phyloP scores from a whole-genome alignment of 1,140 invertebrate species.

The Ceratina australensis region DNA sequence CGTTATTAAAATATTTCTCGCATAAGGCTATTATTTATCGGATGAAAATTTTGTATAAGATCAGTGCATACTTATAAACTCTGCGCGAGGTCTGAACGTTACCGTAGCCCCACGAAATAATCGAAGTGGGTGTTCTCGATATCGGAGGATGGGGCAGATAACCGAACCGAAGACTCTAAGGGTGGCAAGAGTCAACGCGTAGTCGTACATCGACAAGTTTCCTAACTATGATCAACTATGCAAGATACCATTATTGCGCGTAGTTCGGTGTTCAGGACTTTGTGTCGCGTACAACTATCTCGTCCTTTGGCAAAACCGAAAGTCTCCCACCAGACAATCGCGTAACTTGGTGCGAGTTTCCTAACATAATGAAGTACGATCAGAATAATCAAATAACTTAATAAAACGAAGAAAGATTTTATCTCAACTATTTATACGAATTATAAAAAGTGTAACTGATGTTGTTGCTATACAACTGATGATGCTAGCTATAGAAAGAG shows the following conservation, averaged over 20 bases:
- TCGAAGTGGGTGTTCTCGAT: conserved; percentile 29
- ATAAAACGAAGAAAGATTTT: neutral
- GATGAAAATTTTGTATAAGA: neutral
- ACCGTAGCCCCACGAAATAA: conserved; percentile 17
- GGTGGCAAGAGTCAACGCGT: conserved; percentile 47
- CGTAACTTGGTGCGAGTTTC: conserved; percentile 8
- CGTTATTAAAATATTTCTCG: too few relatives aligned
- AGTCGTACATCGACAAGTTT: conserved; percentile 53
- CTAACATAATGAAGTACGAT: neutral
- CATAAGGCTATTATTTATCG: too few relatives aligned
- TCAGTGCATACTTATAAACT: neutral
- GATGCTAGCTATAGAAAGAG: too few relatives aligned
- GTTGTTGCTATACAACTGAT: too few relatives aligned
- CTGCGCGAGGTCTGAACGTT: neutral
- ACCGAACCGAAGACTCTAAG: conserved; percentile 31
- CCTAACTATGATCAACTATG: conserved; percentile 66
- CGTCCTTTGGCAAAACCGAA: conserved; percentile 39
- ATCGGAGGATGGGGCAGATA: conserved; percentile 25
- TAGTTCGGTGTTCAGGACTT: conserved; percentile 50
- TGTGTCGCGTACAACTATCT: conserved; percentile 50
- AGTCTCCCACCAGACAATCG: conserved; percentile 32
- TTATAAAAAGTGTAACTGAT: too few relatives aligned
- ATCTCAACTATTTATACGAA: too few relatives aligned
- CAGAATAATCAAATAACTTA: neutral
- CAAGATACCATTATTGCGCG: conserved; percentile 46